Conservation (phyloP, 2,888 invertebrate genomes). For the Drosophila anceps region DNA sequence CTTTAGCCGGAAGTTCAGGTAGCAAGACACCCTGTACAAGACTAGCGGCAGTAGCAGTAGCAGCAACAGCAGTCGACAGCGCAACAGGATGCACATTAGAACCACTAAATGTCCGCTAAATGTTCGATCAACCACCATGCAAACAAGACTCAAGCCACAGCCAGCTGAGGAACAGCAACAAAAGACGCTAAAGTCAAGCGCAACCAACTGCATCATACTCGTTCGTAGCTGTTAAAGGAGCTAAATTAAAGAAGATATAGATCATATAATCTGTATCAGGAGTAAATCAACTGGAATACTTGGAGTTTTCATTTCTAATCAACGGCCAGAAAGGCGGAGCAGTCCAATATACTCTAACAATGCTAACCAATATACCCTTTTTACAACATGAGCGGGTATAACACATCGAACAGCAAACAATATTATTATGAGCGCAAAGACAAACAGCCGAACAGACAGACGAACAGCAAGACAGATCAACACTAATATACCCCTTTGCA, state of each 20-base stretch:
- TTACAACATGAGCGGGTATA: neutral
- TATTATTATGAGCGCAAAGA: neutral
- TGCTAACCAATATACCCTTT: neutral
- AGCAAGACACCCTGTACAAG: conserved; percentile 52
- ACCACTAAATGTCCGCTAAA: conserved; percentile 4
- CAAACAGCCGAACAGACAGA: neutral
- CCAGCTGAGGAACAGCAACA: conserved; percentile 23
- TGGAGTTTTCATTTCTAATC: no score
- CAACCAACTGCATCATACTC: neutral
- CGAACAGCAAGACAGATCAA: neutral
- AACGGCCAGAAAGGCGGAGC: no score
- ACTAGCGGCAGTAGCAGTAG: neutral
- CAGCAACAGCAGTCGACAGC: neutral
- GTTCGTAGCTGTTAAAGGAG: neutral
- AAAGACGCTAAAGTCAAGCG: neutral
- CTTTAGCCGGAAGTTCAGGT: conserved; percentile 75
- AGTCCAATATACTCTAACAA: no score
- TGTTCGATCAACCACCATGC: conserved; percentile 6
- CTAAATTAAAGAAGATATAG: neutral
- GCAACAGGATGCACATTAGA: conserved; percentile 78
- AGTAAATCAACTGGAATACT: no score
- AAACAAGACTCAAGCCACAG: conserved; percentile 1
- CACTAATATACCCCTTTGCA: neutral
- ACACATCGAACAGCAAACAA: neutral
- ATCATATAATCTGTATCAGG: no score